Conservation (phyloP, 2,113 vertebrate genomes). For the Microcebus tavaratra region DNA sequence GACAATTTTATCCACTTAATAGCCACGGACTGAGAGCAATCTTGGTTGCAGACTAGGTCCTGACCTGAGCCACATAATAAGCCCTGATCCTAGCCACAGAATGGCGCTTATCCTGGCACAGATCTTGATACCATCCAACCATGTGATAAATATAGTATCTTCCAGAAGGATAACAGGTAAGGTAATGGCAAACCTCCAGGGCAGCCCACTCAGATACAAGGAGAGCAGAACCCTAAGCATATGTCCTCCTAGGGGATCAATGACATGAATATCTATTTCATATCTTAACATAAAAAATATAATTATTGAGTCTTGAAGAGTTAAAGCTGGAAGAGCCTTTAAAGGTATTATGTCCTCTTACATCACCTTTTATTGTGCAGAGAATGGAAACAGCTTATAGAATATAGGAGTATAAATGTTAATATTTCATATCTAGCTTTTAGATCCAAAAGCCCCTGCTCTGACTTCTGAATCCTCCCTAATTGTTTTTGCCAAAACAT, state of each 20-base stretch:
- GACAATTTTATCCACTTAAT: not conserved
- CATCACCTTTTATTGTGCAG: not conserved
- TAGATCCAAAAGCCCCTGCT: not conserved
- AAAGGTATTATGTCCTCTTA: not conserved
- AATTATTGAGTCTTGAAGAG: not conserved
- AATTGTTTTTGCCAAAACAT: conserved; percentile 45
- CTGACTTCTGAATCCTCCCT: conserved; percentile 14
- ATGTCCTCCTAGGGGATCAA: not conserved
- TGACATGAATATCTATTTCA: not conserved
- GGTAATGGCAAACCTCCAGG: not conserved
- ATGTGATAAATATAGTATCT: not conserved
- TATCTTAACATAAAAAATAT: not conserved
- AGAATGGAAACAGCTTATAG: not conserved
- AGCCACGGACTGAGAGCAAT: not conserved
- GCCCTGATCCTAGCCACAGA: not conserved
- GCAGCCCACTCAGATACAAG: not conserved
- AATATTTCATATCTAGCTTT: conserved; percentile 31
- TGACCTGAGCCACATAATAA: not conserved
- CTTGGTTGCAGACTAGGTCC: not conserved
- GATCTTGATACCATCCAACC: not conserved
- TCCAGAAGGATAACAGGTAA: not conserved
- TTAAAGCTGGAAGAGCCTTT: conserved; percentile 12
- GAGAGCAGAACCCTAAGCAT: conserved; percentile 31
- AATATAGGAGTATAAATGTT: not conserved
- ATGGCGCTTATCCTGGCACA: not conserved